Conservation (phyloP, 2,888 invertebrate species). For the Eubasilissa splendida region DNA sequence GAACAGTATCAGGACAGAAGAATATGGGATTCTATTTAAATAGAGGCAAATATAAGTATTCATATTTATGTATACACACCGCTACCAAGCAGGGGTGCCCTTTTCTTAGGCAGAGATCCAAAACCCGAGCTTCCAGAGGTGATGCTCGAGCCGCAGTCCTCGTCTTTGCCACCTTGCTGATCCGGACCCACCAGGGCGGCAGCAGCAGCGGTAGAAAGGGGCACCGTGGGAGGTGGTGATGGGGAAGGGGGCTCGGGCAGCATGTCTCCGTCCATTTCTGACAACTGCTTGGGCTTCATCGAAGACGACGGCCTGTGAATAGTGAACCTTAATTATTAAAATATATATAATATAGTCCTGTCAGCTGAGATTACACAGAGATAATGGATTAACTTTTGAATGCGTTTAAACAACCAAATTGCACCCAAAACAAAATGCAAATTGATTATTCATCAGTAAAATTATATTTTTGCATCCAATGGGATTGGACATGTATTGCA, state of each 20-base stretch:
- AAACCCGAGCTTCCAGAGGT: constrained; percentile 88
- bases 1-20: too few species aligned
- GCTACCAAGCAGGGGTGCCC: constrained; percentile 71
- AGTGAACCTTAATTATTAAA: too few species aligned
- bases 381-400: too few species aligned
- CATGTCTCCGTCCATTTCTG: constrained; percentile 60
- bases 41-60: too few species aligned
- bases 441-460: too few species aligned
- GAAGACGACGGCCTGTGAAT: constrained; percentile 76
- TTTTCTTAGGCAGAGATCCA: constrained; percentile 86
- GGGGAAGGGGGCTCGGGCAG: constrained; percentile 63
- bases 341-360: too few species aligned
- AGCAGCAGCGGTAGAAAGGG: constrained; percentile 60
- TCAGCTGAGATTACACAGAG: too few species aligned
- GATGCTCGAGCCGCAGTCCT: constrained; percentile 77
- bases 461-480: too few species aligned
- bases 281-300: constrained; percentile 73
- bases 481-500: too few species aligned
- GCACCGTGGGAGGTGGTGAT: constrained; percentile 65
- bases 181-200: constrained; percentile 66
- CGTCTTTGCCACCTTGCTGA: constrained; percentile 61
- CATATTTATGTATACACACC: constrained; percentile 42
- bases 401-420: too few species aligned
- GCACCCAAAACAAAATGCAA: too few species aligned
- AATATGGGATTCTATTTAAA: too few species aligned